Base-by-base conservation (phyloP, 2,113 vertebrate genomes). In the Oreochromis tanganicae region DNA sequence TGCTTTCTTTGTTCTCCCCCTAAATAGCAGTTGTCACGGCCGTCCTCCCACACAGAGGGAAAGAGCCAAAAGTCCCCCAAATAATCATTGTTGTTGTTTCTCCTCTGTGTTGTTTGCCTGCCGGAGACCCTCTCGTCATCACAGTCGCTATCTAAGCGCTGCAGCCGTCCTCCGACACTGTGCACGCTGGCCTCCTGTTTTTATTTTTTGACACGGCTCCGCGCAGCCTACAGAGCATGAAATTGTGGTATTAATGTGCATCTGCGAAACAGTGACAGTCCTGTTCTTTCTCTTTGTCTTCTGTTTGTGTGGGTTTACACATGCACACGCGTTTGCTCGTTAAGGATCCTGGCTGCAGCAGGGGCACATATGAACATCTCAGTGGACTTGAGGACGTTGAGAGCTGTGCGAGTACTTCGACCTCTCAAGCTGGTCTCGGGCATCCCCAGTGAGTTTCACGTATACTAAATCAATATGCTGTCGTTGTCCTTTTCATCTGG, bases 371-470 rank as follows among this genome's bases (percentile, higher is more conserved):
- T 99, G 97, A 99, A 99, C 96, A 99, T 98, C 57, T 98, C 99
- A 0, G 97, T 99, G 94, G 98, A 99, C 94, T 96, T 99, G 94
- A 96, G 98, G 94, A 99, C 99, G 0, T 96, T 99, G 91, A 96
- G 99, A 82, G 99, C 99, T 0, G 99, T 99, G 79, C 97, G 99
- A 0, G 99, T 99, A 41, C 97, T 99, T 81, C 92, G 99, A 82
- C 98, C 99, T 9, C 97, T 99, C 89, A 99, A 99, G 95, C 98
- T 99, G 2, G 98, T 99, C 87, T 99, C 98, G 0, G 98, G 98
- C 88, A 99, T 99, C 92, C 98, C 98, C 78, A 99, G 98, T 99
- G 94, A 97, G 97, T 96, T 36, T 61, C 4, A 24, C 1, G 8
- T 6, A 24, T 36, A 59, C 19, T 8, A 50, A 36, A 41, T 81